phyloP scores from a whole-genome alignment of 2,888 invertebrate genomes.

The Papilio protenor region DNA sequence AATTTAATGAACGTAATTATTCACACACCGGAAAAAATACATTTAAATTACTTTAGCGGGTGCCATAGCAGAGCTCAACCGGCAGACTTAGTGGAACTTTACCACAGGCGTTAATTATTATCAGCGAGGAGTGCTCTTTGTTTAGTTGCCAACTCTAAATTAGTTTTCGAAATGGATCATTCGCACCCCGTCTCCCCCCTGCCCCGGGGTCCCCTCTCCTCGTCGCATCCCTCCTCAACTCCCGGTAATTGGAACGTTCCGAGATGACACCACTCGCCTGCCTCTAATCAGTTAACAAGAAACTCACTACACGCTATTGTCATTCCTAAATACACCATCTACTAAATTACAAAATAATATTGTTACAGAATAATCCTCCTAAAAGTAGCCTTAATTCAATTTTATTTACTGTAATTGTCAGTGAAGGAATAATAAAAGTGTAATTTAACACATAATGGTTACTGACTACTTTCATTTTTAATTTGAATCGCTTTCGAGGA shows the following conservation, averaged over 20 bases:
- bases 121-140: constrained; percentile 84
- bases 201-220: constrained; percentile 52
- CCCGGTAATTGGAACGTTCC: constrained; percentile 83
- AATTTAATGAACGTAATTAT: constrained; percentile 48
- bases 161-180: constrained; percentile 85
- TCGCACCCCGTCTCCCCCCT: constrained; percentile 75
- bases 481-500: neutral
- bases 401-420: neutral
- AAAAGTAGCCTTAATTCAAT: constrained; percentile 8
- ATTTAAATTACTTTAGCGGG: constrained; percentile 73
- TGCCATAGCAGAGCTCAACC: constrained; percentile 75
- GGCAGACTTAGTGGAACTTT: constrained; percentile 81
- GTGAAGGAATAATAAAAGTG: neutral
- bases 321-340: constrained; percentile 63
- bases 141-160: constrained; percentile 85
- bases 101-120: constrained; percentile 85
- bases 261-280: constrained; percentile 82
- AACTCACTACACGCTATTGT: constrained; percentile 75
- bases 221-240: constrained; percentile 56
- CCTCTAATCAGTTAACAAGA: constrained; percentile 83
- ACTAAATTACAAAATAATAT: constrained; percentile 46
- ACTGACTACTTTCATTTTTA: neutral
- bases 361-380: constrained; percentile 1
- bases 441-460: neutral
- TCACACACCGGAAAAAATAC: constrained; percentile 58